Evolutionary conservation across 2,113 vertebrate genomes (phyloP).

Genomic region (Rostratula benghalensis): DNA sequence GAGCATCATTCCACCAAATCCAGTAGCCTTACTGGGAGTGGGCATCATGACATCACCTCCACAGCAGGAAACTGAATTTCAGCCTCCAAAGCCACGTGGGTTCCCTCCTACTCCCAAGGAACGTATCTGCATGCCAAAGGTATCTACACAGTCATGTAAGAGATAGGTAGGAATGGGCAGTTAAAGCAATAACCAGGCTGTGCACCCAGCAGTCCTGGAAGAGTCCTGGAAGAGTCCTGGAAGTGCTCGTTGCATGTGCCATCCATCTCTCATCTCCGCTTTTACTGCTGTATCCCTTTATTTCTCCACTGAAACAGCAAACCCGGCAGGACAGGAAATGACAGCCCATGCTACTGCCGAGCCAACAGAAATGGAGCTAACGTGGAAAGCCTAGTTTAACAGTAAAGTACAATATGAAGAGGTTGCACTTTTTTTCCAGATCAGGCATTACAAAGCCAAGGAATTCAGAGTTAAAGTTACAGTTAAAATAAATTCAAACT

Average conservation of each 20-base stretch:
- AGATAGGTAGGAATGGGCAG: neutral
- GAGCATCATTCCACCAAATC: neutral
- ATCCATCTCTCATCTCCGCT: neutral
- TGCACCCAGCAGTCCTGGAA: neutral
- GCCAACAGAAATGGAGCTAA: slow-evolving; percentile 5
- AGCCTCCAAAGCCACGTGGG: neutral
- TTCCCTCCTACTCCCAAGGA: neutral
- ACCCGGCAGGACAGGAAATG: neutral
- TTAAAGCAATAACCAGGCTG: neutral
- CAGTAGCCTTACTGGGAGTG: neutral
- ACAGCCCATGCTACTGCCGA: neutral
- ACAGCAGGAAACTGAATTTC: neutral
- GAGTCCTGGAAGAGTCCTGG: too few relatives aligned
- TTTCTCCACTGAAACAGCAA: neutral
- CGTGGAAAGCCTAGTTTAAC: slow-evolving; percentile 14
- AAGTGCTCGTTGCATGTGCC: neutral
- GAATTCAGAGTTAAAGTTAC: slow-evolving; percentile 43
- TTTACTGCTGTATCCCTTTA: neutral
- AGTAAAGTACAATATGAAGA: neutral
- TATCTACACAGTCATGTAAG: neutral
- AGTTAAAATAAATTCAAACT: slow-evolving; percentile 46
- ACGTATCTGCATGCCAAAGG: neutral
- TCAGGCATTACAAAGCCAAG: neutral
- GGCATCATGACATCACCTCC: neutral
- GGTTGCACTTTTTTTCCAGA: slow-evolving; percentile 9